Percentiles rank a stretch among this genome's conserved stretches.
Conservation (phyloP, 2,888 invertebrate genomes). For the Zele albiditarsus region DNA sequence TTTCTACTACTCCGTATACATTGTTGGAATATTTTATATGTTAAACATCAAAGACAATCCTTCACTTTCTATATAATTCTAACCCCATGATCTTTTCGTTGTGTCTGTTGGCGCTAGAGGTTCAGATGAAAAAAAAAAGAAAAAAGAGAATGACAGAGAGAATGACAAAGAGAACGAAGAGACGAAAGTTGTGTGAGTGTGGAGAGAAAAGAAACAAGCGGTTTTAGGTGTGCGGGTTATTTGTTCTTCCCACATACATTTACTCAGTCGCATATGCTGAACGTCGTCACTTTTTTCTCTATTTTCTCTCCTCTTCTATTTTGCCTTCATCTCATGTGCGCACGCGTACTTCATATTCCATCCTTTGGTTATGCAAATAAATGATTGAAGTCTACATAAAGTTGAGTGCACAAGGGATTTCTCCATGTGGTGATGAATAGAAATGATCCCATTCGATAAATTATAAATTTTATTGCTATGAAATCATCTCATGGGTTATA, state of each 20-base stretch:
- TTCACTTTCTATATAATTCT: not conserved
- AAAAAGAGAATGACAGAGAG: not conserved
- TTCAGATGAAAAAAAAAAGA: not conserved
- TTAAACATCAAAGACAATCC: not conserved
- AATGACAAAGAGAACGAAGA: not conserved
- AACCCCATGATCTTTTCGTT: not conserved
- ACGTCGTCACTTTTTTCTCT: not conserved
- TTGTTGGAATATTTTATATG: not conserved
- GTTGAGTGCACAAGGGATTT: conserved; percentile 1
- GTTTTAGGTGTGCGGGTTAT: conserved; percentile 23
- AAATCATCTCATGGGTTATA: not conserved
- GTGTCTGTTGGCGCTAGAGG: not conserved
- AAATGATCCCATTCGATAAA: conserved; percentile 3
- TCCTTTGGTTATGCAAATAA: conserved; percentile 26
- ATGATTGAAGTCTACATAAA: conserved; percentile 30
- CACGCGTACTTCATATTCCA: not conserved
- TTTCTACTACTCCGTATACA: not conserved
- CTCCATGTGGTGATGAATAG: not conserved
- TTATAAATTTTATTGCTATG: not conserved
- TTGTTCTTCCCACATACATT: conserved; percentile 34
- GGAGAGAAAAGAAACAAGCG: conserved; percentile 1
- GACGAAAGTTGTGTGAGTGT: not conserved
- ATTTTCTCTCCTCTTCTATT: not conserved
- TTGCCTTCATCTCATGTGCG: not conserved
- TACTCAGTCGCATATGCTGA: conserved; percentile 14